Evolutionary conservation across 1,140 invertebrate species (phyloP).

Genomic region (Caenorhabditis briggsae): DNA sequence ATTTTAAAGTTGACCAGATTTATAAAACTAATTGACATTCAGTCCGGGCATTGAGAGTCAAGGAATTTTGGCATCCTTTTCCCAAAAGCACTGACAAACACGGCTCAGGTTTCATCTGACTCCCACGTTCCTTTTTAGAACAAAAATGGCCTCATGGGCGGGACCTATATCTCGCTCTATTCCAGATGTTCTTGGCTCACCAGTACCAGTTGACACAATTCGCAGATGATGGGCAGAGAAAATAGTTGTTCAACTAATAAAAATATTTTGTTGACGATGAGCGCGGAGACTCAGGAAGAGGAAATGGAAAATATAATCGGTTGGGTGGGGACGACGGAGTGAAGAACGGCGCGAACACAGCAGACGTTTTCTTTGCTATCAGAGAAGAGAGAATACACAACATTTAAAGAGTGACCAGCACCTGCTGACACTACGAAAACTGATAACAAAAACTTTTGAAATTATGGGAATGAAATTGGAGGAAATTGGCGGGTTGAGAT

Average conservation of each 20-base stretch:
- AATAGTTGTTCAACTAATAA: not conserved
- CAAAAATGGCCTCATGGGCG: too few relatives aligned
- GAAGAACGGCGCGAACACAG: conserved; percentile 9
- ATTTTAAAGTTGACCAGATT: too few relatives aligned
- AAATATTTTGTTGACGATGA: not conserved
- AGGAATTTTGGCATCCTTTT: too few relatives aligned
- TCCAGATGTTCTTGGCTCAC: not conserved
- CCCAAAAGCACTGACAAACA: too few relatives aligned
- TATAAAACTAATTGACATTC: too few relatives aligned
- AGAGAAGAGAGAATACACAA: not conserved
- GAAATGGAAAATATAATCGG: not conserved
- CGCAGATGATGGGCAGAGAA: not conserved
- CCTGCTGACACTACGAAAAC: conserved; percentile 30
- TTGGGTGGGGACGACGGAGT: not conserved
- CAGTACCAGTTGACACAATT: not conserved
- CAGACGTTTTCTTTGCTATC: not conserved
- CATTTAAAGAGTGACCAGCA: conserved; percentile 40
- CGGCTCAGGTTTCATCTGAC: too few relatives aligned
- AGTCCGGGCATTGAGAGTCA: too few relatives aligned
- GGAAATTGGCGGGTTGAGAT: too few relatives aligned
- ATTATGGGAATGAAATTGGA: too few relatives aligned
- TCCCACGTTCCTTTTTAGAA: too few relatives aligned
- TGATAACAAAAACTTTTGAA: too few relatives aligned
- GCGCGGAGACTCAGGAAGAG: not conserved
- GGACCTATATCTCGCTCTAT: too few relatives aligned